These are phyloP conservation scores for Lamprologus ornatipinnis DNA, from an alignment of 2,113 vertebrate species.

Conservation along the genomic window DNA sequence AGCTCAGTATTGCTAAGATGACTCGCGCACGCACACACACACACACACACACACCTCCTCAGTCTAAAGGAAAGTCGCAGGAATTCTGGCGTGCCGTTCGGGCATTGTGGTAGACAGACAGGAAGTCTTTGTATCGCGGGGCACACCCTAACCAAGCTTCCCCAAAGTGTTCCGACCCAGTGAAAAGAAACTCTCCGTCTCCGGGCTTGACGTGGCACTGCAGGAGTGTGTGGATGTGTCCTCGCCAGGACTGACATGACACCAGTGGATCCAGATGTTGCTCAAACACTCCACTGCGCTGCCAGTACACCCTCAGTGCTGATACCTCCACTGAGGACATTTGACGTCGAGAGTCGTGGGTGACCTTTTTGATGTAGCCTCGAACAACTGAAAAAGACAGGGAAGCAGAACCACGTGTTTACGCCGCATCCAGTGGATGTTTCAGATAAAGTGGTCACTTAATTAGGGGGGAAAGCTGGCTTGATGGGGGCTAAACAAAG, in stretches of 20 bases:
- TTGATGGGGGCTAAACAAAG: not conserved
- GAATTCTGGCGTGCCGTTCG: slow-evolving; percentile 59
- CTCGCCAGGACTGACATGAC: slow-evolving; percentile 46
- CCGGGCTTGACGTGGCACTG: slow-evolving; percentile 73
- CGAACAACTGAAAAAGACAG: slow-evolving; percentile 64
- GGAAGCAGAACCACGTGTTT: not conserved
- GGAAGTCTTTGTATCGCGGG: slow-evolving; percentile 76
- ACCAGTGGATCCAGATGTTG: slow-evolving; percentile 8
- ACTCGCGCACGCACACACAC: rapidly evolving
- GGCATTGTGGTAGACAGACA: slow-evolving; percentile 65
- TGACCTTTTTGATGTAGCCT: slow-evolving; percentile 71
- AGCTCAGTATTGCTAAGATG: not conserved
- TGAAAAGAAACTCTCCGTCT: slow-evolving; percentile 80
- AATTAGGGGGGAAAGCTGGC: not conserved
- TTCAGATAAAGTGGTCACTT: not conserved
- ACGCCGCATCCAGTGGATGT: not conserved
- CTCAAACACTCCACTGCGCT: slow-evolving; percentile 71
- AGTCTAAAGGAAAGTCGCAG: slow-evolving; percentile 75
- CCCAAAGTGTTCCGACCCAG: slow-evolving; percentile 77
- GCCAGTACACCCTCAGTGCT: slow-evolving; percentile 62
- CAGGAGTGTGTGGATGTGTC: slow-evolving; percentile 63
- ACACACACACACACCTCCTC: slow-evolving; percentile 13
- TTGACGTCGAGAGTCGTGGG: slow-evolving; percentile 59
- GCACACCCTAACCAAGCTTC: slow-evolving; percentile 83
- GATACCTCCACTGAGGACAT: slow-evolving; percentile 66